Evolutionary conservation across 2,797 vertebrate species (phyloP).

Genomic region (Rachycentron canadum): DNA sequence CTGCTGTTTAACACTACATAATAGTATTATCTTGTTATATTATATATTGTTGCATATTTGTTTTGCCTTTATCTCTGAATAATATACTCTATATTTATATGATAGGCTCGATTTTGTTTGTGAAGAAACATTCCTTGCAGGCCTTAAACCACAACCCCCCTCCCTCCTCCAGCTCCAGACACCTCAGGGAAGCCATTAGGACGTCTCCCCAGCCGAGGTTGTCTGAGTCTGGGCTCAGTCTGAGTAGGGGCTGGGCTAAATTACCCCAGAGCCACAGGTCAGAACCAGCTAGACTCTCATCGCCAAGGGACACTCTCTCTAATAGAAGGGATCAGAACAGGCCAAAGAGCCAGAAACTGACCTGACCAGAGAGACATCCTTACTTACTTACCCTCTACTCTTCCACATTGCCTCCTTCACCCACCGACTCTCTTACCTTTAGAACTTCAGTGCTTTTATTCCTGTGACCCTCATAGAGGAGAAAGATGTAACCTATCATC

Average conservation of each 20-base stretch:
- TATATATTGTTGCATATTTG: not conserved
- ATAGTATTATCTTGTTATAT: not conserved
- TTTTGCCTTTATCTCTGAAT: not conserved
- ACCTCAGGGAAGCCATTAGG: constrained; percentile 83
- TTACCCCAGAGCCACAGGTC: constrained; percentile 82
- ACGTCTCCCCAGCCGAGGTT: constrained; percentile 54
- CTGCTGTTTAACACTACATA: constrained; percentile 4
- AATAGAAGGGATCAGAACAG: constrained; percentile 79
- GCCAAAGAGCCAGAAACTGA: constrained; percentile 72
- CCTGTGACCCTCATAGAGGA: constrained; percentile 52
- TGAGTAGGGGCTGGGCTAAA: constrained; percentile 71
- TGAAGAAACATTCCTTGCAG: constrained; percentile 44
- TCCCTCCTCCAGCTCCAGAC: constrained; percentile 61
- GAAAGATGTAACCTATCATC: constrained; percentile 60
- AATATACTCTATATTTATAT: constrained; percentile 18
- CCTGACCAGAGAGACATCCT: constrained; percentile 68
- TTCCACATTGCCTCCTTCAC: constrained; percentile 38
- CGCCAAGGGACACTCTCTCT: constrained; percentile 70
- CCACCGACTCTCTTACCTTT: constrained; percentile 41
- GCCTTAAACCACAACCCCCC: constrained; percentile 24
- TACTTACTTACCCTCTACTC: constrained; percentile 65
- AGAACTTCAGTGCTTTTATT: constrained; percentile 51
- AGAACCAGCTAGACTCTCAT: constrained; percentile 63
- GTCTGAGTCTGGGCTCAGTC: constrained; percentile 67
- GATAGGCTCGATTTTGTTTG: constrained; percentile 28